Evolutionary conservation across 2,113 vertebrate genomes (phyloP).

Genomic region (Zosterops japonicus): DNA sequence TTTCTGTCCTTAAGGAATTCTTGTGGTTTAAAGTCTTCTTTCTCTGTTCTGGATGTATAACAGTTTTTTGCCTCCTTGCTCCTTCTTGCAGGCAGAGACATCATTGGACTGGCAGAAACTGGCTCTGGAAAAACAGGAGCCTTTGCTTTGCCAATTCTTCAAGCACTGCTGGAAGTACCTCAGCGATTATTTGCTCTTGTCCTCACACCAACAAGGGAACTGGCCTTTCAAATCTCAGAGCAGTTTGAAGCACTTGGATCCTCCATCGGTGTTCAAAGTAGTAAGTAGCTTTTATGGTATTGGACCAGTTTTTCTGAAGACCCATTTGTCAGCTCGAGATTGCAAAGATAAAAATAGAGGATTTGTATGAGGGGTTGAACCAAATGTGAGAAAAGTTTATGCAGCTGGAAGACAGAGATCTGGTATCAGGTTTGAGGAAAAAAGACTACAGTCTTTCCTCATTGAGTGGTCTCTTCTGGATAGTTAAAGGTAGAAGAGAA

Average conservation of each 20-base stretch:
- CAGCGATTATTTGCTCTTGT: slow-evolving; percentile 93
- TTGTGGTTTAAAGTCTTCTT: neutral
- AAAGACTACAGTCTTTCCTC: neutral
- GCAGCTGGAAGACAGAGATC: neutral
- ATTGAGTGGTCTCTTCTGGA: neutral
- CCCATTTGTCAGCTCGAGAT: neutral
- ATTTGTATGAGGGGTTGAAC: neutral
- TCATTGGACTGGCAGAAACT: slow-evolving; percentile 96
- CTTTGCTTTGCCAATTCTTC: slow-evolving; percentile 94
- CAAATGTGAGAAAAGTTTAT: neutral
- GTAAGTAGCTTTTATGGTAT: slow-evolving; percentile 70
- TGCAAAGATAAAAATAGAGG: neutral
- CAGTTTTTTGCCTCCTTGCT: neutral
- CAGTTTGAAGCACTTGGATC: slow-evolving; percentile 98
- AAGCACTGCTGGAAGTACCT: slow-evolving; percentile 85
- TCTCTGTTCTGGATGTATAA: neutral
- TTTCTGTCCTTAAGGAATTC: neutral
- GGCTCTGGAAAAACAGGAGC: slow-evolving; percentile 97
- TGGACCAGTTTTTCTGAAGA: neutral
- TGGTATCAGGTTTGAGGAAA: neutral
- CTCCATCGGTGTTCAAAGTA: slow-evolving; percentile 90
- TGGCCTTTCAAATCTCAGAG: slow-evolving; percentile 97
- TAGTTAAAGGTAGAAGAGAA: neutral
- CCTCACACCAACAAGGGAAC: slow-evolving; percentile 93
- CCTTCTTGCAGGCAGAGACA: slow-evolving; percentile 81